Percentiles rank a stretch among this genome's conserved stretches.
phyloP scores from a whole-genome alignment of 1,140 invertebrate species.

The Heliconius hewitsoni region DNA sequence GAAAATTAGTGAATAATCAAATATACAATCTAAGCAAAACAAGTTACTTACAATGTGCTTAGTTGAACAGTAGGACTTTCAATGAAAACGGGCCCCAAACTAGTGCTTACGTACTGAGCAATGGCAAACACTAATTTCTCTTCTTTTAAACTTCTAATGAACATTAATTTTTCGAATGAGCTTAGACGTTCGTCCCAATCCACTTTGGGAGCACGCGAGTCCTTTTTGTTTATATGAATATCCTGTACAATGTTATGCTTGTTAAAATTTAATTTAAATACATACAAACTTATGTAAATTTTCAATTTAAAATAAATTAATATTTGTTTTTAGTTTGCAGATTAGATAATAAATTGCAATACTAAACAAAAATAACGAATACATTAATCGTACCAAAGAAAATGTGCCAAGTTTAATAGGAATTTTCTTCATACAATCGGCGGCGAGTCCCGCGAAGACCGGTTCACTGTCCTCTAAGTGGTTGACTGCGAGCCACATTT shows the following conservation, averaged over 20 bases:
- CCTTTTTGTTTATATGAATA: conserved; percentile 79
- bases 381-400: conserved; percentile 69
- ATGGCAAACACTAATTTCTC: conserved; percentile 92
- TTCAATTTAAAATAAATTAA: not conserved
- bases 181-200: conserved; percentile 85
- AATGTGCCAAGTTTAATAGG: conserved; percentile 83
- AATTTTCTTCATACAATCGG: conserved; percentile 82
- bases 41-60: conserved; percentile 84
- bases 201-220: conserved; percentile 53
- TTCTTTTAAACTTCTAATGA: conserved; percentile 89
- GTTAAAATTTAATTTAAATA: not conserved
- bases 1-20: too few relatives aligned
- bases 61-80: conserved; percentile 88
- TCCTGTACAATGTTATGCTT: conserved; percentile 56
- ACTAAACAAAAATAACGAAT: not conserved
- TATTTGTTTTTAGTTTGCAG: not conserved
- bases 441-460: conserved; percentile 78
- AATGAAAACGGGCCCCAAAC: conserved; percentile 89
- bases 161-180: conserved; percentile 90
- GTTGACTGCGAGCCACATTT: conserved; percentile 84
- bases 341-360: not conserved
- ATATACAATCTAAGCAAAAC: not conserved
- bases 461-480: conserved; percentile 83
- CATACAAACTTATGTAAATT: not conserved
- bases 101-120: conserved; percentile 88